These are phyloP conservation scores for Varecia variegata DNA, from an alignment of 2,797 vertebrate genomes.

Conservation along the genomic window DNA sequence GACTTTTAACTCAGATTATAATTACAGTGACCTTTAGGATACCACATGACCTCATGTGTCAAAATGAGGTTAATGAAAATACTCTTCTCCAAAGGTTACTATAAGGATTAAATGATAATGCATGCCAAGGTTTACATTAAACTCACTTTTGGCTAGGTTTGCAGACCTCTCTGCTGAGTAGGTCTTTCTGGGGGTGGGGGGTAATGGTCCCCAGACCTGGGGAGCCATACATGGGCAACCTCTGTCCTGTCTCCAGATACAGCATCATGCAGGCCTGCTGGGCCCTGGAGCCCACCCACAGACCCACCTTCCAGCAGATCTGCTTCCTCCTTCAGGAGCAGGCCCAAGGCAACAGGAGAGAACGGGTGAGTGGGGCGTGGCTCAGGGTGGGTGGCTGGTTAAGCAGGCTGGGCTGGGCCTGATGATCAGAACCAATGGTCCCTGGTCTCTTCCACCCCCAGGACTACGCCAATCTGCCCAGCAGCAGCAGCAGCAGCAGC, in stretches of 20 bases:
- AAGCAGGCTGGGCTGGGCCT: background rate
- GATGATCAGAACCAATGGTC: background rate
- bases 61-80: background rate
- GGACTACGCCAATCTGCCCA: slow-evolving; percentile 86
- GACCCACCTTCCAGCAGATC: slow-evolving; percentile 94
- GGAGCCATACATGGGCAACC: background rate
- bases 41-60: background rate
- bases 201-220: background rate
- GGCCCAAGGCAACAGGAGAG: slow-evolving; percentile 79
- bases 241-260: slow-evolving; percentile 87
- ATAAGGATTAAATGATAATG: background rate
- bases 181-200: background rate
- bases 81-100: background rate
- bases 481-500: background rate
- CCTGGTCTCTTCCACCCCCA: background rate
- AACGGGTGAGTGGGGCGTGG: slow-evolving; percentile 82
- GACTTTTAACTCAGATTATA: background rate
- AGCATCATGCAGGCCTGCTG: slow-evolving; percentile 96
- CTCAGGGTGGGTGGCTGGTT: background rate
- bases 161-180: background rate
- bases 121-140: background rate
- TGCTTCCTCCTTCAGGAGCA: slow-evolving; percentile 90
- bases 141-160: background rate
- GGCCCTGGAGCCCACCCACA: slow-evolving; percentile 92
- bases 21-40: background rate